Evolutionary conservation across 1,140 invertebrate genomes (phyloP), one percentile per base, ranked within the genome.

Genomic region (Centruroides sculpturatus): DNA sequence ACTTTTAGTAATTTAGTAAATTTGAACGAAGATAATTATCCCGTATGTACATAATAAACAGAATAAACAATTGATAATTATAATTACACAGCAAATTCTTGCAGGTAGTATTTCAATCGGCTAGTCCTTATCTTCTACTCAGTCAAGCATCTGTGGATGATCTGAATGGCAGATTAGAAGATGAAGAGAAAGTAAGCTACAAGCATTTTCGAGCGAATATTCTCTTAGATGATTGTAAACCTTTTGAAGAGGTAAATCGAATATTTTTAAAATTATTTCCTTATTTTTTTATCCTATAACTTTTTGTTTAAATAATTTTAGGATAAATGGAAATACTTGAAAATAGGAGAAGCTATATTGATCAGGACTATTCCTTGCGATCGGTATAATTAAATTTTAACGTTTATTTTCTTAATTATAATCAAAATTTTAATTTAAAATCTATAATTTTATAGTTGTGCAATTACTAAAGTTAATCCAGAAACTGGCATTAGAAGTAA

Each of bases 161-260:
- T 50, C 13, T 60, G 8, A 56, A 60, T 46, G 50, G 47, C 3
- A 56, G 50, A 56, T 10, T 60, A 41, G 41, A 41, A 49, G 23
- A 23, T 23, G 54, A 47, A 60, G 59, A 11, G 0, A 41, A 60
- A 51, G 36, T 60, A 23, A 50, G 54, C 10, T 47, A 41, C 11
- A n/a, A 36, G 6, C 51, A 60, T 41, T 60, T 60, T 23, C 35
- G 59, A 23, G 54, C 59, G 34, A 60, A 56, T 56, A 51, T 60
- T 60, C 46, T 60, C n/a, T 10, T 60, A 8, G 55, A 60, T 4
- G 59, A 11, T 6, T 56, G 54, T 23, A 35, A 56, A 12, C 34
- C 59, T 11, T 60, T 41, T 56, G 59, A n/a, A 5, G 59, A 60
- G 47, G 59, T 60, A 56, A 56, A 11, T 41, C 35, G 36, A 9